Base-by-base conservation (phyloP, 2,888 invertebrate genomes). In the Empis stercorea region DNA sequence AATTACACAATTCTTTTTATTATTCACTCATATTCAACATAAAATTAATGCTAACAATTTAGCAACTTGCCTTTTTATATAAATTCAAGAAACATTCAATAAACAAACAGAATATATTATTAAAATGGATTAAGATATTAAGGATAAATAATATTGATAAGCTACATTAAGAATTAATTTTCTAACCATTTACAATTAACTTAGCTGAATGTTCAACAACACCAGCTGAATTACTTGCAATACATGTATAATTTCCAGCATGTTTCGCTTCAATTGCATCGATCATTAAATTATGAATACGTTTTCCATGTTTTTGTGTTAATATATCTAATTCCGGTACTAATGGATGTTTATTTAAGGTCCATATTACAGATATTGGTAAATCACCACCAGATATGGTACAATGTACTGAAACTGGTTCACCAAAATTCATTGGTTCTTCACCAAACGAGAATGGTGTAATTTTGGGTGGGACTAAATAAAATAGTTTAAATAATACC, bases 401-500 rank as follows among this genome's bases (percentile, higher is more conserved):
- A 54, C 75, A 75, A 49, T 78, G 76, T 43, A 82, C 73, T 47
- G 81, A 81, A 43, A 57, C 79, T 50, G 79, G 74, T 57, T 84
- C 83, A 7, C 84, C 84, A 51, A 83, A 80, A 62, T 84, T 81
- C 52, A 83, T 76, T 48, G 81, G 75, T 58, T 82, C 81, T 46
- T 81, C 81, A 55, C 83, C 84, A 61, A 86, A 83, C 57, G 76
- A 75, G 64, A 85, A 81, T 47, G 81, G 81, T 59, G 79, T 77
- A 66, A 85, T 81, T 73, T 80, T 80, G 57, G 83, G 83, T 58
- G 76, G 71, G 66, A 82, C 81, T 81, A 63, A 68, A n/a, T n/a
- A n/a, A n/a, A n/a, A n/a, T n/a, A n/a, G n/a, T n/a, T n/a, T n/a
- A n/a, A n/a, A n/a, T n/a, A n/a, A n/a, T n/a, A n/a, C n/a, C n/a